phyloP scores from a whole-genome alignment of 2,888 invertebrate genomes.

The Argyra leucocephala region DNA sequence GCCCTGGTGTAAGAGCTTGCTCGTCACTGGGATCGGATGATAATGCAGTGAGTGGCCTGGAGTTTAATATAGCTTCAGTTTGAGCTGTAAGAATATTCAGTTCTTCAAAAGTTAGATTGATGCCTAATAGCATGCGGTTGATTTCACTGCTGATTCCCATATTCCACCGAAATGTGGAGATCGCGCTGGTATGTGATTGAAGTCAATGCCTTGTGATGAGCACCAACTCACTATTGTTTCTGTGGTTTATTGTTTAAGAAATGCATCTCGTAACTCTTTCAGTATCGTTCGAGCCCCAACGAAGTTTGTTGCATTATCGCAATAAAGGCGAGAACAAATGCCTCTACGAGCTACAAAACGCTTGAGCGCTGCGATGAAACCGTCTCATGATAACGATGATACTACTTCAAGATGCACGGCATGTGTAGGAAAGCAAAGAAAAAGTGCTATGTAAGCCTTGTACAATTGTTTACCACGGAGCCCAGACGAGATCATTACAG shows the following conservation, averaged over 20 bases:
- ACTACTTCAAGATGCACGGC: conserved; percentile 24
- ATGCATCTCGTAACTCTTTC: conserved; percentile 18
- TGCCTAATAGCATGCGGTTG: conserved; percentile 9
- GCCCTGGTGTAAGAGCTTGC: too few relatives aligned
- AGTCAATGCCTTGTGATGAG: conserved; percentile 13
- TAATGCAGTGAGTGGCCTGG: too few relatives aligned
- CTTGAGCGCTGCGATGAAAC: conserved; percentile 21
- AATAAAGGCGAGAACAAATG: conserved; percentile 17
- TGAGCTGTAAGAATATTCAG: too few relatives aligned
- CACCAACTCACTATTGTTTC: conserved; percentile 15
- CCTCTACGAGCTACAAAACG: conserved; percentile 22
- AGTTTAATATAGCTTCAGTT: too few relatives aligned
- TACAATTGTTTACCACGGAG: conserved; percentile 12
- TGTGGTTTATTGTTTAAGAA: conserved; percentile 18
- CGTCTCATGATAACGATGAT: conserved; percentile 20
- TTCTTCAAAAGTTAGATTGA: too few relatives aligned
- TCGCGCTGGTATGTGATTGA: conserved; percentile 18
- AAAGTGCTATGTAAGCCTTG: conserved; percentile 22
- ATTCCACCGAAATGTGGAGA: conserved; percentile 23
- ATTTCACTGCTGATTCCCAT: conserved; percentile 19
- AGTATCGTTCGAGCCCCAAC: conserved; percentile 21
- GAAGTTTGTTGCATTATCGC: conserved; percentile 24
- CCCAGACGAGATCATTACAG: conserved; percentile 12
- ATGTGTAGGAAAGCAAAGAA: conserved; percentile 20
- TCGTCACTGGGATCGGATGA: too few relatives aligned